Evolutionary conservation across 2,888 invertebrate species (phyloP), one percentile per base, ranked within the genome.

Genomic region (Parthenolecanium corni): DNA sequence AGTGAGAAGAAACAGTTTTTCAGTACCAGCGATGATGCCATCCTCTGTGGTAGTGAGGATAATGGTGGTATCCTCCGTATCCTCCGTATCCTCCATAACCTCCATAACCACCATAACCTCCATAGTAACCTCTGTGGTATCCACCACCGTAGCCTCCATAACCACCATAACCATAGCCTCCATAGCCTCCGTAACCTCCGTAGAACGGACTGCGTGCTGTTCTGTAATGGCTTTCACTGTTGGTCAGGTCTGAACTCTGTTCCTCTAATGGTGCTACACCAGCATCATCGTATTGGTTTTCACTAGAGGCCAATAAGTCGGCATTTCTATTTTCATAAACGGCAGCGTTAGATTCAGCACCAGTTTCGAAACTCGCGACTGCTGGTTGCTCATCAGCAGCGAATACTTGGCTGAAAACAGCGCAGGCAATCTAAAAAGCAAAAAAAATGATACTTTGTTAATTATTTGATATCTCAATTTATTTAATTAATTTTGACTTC

Each of bases 221-320:
- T 56, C 56, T 25, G 46, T 44, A 46, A 25, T 56, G 46, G 12
- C 23, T 46, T 9, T 42, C 56, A 25, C 53, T 53, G 53, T 23
- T 38, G 40, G 23, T 40, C 16, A 53, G 40, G n/a, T 53, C 53
- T 38, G 36, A 12, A 36, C 31, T 52, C n/a, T n/a, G n/a, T 14
- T 54, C 54, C 14, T 23, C 38, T 54, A 42, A 24, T 25, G 46
- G 16, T 23, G 18, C 38, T n/a, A 16, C 44, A 5, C 20, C 56
- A n/a, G 20, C 44, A 25, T 56, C 56, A 1, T 42, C 25, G 42
- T 56, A 21, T 9, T 16, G n/a, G 40, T 56, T 25, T n/a, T 56
- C 56, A 24, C 42, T 42, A n/a, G 44, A 23, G 9, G 18, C 31
- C 21, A 56, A 46, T 9, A 46, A 24, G 24, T 54, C 54, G 38